Evolutionary conservation across 2,797 vertebrate genomes (phyloP).

Genomic region (Xenentodon cancila): DNA sequence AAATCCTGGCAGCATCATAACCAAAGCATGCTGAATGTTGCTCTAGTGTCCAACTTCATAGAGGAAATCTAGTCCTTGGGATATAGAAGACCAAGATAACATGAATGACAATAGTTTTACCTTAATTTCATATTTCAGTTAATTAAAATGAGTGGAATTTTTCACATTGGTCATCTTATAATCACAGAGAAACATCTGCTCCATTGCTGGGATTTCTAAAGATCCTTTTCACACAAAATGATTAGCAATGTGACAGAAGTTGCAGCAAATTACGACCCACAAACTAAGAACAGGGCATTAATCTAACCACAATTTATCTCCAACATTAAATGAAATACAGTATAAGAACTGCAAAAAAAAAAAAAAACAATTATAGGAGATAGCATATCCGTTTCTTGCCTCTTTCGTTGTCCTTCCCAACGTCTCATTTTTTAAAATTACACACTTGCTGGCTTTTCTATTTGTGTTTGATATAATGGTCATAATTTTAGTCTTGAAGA

Average conservation of each 20-base stretch:
- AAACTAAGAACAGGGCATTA: neutral
- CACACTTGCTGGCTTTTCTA: neutral
- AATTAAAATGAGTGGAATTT: too few species aligned
- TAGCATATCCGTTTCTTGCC: slow-evolving; percentile 32
- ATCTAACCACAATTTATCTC: slow-evolving; percentile 9
- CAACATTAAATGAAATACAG: neutral
- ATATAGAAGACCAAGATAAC: too few species aligned
- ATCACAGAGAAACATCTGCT: neutral
- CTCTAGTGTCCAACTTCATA: too few species aligned
- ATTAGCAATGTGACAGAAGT: neutral
- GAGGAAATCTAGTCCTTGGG: too few species aligned
- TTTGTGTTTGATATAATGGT: slow-evolving; percentile 44
- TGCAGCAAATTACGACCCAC: neutral
- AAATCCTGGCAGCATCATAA: too few species aligned
- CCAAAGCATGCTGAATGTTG: too few species aligned
- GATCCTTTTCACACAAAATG: neutral
- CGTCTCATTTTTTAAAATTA: too few species aligned
- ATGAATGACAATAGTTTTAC: neutral
- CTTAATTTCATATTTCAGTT: neutral
- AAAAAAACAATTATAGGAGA: slow-evolving; percentile 32
- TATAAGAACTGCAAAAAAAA: neutral
- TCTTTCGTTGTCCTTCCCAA: slow-evolving; percentile 18
- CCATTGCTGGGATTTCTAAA: neutral
- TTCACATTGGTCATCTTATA: neutral
- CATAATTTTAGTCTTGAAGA: slow-evolving; percentile 42